Evolutionary conservation across 1,140 invertebrate genomes (phyloP).

Genomic region (Procambarus clarkii): DNA sequence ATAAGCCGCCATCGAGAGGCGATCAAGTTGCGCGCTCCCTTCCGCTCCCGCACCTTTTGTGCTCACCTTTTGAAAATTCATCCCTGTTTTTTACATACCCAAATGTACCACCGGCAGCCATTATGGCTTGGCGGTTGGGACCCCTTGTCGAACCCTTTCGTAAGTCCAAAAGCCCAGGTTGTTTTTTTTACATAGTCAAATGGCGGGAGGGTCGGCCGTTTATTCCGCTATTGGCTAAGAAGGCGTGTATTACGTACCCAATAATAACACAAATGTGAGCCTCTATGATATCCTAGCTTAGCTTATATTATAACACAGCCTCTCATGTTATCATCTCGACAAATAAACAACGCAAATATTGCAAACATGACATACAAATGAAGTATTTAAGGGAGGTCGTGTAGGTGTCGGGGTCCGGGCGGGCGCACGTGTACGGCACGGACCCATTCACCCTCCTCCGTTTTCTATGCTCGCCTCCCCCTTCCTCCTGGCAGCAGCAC

Average conservation of each 20-base stretch:
- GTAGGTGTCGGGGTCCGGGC: neutral
- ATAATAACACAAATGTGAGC: neutral
- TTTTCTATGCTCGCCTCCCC: neutral
- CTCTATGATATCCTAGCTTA: neutral
- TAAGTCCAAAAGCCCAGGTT: slow-evolving; percentile 11
- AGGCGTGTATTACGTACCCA: neutral
- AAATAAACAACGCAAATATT: no score
- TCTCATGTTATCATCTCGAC: no score
- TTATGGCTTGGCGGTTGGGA: neutral
- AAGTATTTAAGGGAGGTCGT: neutral
- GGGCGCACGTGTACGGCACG: neutral
- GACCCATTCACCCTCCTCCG: neutral
- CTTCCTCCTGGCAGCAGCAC: neutral
- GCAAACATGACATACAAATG: no score
- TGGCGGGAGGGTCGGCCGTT: neutral
- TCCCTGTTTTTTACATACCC: slow-evolving; percentile 18
- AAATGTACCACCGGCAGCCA: neutral
- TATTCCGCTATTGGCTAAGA: slow-evolving; percentile 5
- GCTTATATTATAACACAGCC: no score
- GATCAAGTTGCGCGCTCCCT: neutral
- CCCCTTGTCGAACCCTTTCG: neutral
- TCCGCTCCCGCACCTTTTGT: neutral
- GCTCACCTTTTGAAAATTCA: neutral
- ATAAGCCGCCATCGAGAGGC: neutral
- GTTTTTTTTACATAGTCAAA: slow-evolving; percentile 11